Base-by-base conservation (phyloP, 1,140 invertebrate genomes). In the Cryptotermes secundus region DNA sequence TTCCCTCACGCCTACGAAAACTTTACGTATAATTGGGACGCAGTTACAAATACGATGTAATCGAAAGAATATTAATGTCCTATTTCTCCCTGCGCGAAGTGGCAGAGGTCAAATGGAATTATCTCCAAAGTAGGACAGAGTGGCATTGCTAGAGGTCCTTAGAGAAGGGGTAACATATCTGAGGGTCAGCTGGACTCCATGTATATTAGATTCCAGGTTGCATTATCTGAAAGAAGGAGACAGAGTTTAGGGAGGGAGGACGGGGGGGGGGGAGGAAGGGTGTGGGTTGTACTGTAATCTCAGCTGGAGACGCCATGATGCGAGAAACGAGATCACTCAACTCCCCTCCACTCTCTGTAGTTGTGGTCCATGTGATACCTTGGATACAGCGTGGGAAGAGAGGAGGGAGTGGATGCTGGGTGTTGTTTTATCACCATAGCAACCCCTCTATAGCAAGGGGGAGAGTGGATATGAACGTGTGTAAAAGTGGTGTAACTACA, bases 351-450 rank as follows among this genome's bases (percentile, higher is more conserved):
- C 59, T 31, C 59, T 72, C 59, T 31, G 1, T 72, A 16, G 59
- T 72, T 72, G 59, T 72, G 59, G 59, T 72, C 59, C 59, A 72
- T 72, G 59, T 72, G 59, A 72, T 72, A 72, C 59, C 59, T 72
- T 72, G 59, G 59, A 72, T 72, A 72, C 59, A 72, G 59, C 59
- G 14, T 26, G 26, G 59, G 59, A 24, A 59, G 53, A 59, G 38
- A 42, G 38, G 45, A 72, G 59, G 59, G 59, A 59, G n/a, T 72
- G 59, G 59, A 72, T 72, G 59, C 59, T 72, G 59, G 59, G 59
- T 72, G 59, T 72, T 72, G 59, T 72, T 72, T 72, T 72, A 72
- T 72, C 59, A 72, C 59, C 59, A 72, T 72, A 72, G 59, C 59
- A 72, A 72, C 59, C 59, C 59, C 59, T 72, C n/a, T 72, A 7